A percentile compares a stretch with the other conserved stretches of the same genome.
Conservation (phyloP, 2,888 invertebrate species). For the Nephrotoma appendiculata region DNA sequence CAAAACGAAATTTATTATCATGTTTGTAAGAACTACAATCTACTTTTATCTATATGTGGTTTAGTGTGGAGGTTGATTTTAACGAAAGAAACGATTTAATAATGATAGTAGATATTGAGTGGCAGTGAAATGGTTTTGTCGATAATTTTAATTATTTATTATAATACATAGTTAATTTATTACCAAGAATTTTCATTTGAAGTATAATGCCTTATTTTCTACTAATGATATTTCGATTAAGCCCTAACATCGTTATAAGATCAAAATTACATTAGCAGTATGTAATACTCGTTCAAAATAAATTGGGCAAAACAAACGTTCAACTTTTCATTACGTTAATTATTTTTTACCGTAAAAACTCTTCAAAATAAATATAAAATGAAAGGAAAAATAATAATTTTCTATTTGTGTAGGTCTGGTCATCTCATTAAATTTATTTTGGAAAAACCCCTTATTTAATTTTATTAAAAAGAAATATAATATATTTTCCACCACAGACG, state of each 20-base stretch:
- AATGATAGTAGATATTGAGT: too few relatives aligned
- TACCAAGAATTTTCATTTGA: too few relatives aligned
- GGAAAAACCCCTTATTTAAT: neutral
- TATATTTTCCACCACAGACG: neutral
- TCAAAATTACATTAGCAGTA: too few relatives aligned
- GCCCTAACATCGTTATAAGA: too few relatives aligned
- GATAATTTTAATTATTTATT: too few relatives aligned
- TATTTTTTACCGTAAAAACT: neutral
- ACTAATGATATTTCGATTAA: too few relatives aligned
- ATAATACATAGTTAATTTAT: too few relatives aligned
- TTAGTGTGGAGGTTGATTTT: neutral
- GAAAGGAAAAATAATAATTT: neutral
- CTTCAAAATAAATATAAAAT: neutral
- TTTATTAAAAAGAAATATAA: neutral
- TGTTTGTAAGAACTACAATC: neutral
- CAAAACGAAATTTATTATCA: neutral
- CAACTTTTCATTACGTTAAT: neutral
- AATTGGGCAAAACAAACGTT: too few relatives aligned
- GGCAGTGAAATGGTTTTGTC: too few relatives aligned
- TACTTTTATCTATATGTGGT: neutral
- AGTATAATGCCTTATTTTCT: too few relatives aligned
- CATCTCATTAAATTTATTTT: neutral
- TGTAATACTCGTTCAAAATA: too few relatives aligned
- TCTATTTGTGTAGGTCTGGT: neutral
- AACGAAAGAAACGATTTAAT: too few relatives aligned